phyloP scores from a whole-genome alignment of 2,113 vertebrate species.

The Aramus guarauna region DNA sequence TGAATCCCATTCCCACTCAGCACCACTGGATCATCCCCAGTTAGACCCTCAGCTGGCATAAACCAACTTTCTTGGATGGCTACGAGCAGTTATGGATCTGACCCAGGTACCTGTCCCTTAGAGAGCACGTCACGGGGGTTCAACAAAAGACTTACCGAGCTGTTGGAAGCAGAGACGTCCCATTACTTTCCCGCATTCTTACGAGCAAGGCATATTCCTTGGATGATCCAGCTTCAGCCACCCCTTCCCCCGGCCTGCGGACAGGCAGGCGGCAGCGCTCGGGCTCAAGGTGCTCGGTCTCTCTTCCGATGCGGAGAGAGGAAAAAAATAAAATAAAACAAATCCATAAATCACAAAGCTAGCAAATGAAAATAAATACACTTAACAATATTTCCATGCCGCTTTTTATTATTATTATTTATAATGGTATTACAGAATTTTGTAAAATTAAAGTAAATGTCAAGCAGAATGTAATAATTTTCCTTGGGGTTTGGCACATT shows the following conservation, averaged over 20 bases:
- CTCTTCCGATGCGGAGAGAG: not conserved
- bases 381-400: conserved; percentile 59
- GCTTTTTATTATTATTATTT: conserved; percentile 72
- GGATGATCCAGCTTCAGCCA: not conserved
- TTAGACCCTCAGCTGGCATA: not conserved
- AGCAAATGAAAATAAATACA: conserved; percentile 68
- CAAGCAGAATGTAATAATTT: conserved; percentile 62
- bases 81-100: not conserved
- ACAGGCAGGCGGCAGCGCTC: fast-evolving
- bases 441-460: conserved; percentile 70
- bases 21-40: not conserved
- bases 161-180: not conserved
- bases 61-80: not conserved
- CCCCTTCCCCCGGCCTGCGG: fast-evolving
- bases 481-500: conserved; percentile 66
- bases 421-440: conserved; percentile 67
- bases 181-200: fast-evolving
- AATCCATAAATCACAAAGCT: conserved; percentile 47
- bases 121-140: not conserved
- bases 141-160: not conserved
- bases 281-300: not conserved
- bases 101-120: not conserved
- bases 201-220: not conserved
- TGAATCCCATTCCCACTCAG: not conserved
- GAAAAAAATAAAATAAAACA: conserved; percentile 12